Conservation (phyloP, 2,113 vertebrate species). For the Collichthys lucidus region DNA sequence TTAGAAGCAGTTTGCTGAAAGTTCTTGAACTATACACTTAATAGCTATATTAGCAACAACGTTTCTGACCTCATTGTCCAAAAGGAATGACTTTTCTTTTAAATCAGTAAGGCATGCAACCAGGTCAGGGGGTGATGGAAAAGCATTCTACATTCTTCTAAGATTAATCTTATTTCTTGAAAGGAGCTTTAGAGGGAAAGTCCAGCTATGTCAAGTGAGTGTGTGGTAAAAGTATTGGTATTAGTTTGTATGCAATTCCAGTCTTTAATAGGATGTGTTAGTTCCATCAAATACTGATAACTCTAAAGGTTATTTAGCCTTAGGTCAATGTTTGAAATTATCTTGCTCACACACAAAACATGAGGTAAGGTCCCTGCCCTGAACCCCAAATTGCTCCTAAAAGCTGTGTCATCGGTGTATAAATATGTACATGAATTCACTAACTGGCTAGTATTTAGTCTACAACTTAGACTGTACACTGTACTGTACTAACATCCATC, state of each 20-base stretch:
- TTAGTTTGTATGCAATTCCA: background rate
- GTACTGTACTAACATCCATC: too few relatives aligned
- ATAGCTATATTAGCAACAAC: too few relatives aligned
- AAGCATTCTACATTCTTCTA: background rate
- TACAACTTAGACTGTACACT: too few relatives aligned
- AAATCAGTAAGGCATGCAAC: background rate
- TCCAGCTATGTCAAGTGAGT: background rate
- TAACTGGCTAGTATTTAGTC: too few relatives aligned
- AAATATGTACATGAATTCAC: too few relatives aligned
- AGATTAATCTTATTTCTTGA: background rate
- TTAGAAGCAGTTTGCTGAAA: too few relatives aligned
- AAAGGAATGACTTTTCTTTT: background rate
- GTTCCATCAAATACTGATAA: background rate
- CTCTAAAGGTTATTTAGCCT: background rate
- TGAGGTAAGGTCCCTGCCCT: too few relatives aligned
- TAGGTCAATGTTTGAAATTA: background rate
- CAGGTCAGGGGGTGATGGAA: background rate
- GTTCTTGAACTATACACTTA: too few relatives aligned
- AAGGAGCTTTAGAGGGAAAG: slow-evolving; percentile 2
- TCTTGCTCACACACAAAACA: background rate
- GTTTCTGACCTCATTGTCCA: background rate
- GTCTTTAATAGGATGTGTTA: background rate
- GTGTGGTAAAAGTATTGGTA: background rate
- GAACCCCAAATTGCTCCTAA: too few relatives aligned
- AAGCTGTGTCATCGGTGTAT: too few relatives aligned